phyloP scores from a whole-genome alignment of 2,113 vertebrate species.

The Tympanuchus pallidicinctus region DNA sequence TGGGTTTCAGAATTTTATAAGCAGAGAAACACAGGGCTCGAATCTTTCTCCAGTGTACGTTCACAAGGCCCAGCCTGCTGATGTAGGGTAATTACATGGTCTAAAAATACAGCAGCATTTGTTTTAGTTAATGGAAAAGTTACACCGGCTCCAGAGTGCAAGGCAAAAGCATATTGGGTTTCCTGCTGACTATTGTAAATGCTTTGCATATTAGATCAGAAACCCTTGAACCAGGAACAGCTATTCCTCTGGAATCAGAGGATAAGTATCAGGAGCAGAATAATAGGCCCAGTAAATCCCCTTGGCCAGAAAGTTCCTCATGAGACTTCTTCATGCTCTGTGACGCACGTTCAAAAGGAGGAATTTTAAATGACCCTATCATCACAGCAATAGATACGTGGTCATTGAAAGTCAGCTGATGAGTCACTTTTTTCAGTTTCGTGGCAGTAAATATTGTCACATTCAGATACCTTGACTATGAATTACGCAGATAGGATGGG shows the following conservation, averaged over 20 bases:
- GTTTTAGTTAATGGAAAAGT: conserved; percentile 78
- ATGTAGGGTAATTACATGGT: conserved; percentile 76
- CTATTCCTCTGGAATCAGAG: conserved; percentile 61
- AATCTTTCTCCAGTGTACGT: conserved; percentile 71
- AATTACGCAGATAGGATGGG: neutral
- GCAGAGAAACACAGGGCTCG: conserved; percentile 67
- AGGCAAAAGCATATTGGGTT: conserved; percentile 74
- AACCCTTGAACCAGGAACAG: conserved; percentile 44
- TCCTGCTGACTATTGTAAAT: conserved; percentile 82
- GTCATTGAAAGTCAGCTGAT: conserved; percentile 28
- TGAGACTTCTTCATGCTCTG: conserved; percentile 32
- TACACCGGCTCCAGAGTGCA: conserved; percentile 66
- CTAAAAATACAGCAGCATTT: conserved; percentile 86
- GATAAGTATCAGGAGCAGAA: conserved; percentile 63
- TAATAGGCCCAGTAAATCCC: conserved; percentile 68
- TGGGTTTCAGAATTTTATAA: conserved; percentile 77
- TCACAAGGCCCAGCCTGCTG: conserved; percentile 75
- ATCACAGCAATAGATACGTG: neutral
- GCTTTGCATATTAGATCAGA: conserved; percentile 73
- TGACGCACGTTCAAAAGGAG: conserved; percentile 60
- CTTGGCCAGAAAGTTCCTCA: conserved; percentile 58
- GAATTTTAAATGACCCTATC: conserved; percentile 27
- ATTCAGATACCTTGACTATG: neutral
- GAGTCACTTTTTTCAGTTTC: conserved; percentile 59
- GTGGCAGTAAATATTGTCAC: neutral